These are phyloP conservation scores for Ichneumon xanthorius DNA, from an alignment of 2,888 invertebrate genomes.

Conservation along the genomic window DNA sequence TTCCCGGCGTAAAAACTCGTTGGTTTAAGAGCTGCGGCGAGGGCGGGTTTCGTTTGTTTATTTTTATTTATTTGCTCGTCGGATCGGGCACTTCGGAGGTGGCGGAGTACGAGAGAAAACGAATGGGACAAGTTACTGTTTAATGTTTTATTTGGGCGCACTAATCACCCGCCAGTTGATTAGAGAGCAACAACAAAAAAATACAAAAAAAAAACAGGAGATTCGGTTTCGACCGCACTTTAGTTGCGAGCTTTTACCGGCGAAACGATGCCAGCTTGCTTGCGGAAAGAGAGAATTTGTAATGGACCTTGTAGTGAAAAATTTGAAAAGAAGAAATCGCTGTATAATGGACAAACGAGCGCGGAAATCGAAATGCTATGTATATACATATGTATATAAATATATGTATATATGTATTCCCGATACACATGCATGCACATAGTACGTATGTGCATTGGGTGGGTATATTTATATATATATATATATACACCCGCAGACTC, in stretches of 20 bases:
- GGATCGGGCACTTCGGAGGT: neutral
- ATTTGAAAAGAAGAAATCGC: conserved; percentile 71
- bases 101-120: neutral
- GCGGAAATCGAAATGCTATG: conserved; percentile 12
- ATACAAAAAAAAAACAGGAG: neutral
- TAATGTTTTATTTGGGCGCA: conserved; percentile 13
- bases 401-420: neutral
- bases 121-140: conserved; percentile 1
- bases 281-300: conserved; percentile 8
- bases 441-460: neutral
- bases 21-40: neutral
- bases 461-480: neutral
- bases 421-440: neutral
- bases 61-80: neutral
- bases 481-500: neutral
- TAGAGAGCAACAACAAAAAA: conserved; percentile 17
- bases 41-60: neutral
- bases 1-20: neutral
- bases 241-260: neutral
- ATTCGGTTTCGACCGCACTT: conserved; percentile 1
- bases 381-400: neutral
- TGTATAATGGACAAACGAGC: conserved; percentile 71
- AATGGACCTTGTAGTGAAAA: conserved; percentile 68
- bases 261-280: conserved; percentile 3
- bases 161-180: conserved; percentile 33